Evolutionary conservation across 2,113 vertebrate genomes (phyloP).

Genomic region (Gymnorhina tibicen): DNA sequence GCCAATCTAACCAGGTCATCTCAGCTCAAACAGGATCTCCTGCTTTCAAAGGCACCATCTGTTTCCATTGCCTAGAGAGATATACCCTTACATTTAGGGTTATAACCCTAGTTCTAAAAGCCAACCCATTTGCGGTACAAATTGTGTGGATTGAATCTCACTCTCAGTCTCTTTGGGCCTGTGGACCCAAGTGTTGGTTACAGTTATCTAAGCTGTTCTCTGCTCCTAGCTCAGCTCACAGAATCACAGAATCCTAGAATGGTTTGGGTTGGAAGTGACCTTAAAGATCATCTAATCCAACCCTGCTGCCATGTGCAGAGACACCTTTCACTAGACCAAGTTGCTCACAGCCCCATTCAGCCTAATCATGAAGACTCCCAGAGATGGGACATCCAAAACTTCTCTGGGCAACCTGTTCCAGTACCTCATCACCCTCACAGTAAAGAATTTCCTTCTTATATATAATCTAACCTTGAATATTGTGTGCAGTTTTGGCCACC

Average conservation of each 20-base stretch:
- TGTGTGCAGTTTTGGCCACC: neutral
- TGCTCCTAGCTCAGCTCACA: neutral
- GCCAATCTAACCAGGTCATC: neutral
- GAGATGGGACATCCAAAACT: neutral
- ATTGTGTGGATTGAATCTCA: neutral
- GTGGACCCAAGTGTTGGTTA: neutral
- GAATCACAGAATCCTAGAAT: neutral
- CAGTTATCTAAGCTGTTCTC: neutral
- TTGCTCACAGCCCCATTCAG: neutral
- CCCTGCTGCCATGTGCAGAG: neutral
- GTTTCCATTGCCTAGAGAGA: neutral
- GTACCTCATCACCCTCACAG: neutral
- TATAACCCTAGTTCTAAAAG: neutral
- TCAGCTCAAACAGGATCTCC: neutral
- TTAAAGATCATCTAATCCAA: neutral
- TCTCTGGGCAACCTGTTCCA: neutral
- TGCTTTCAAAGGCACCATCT: neutral
- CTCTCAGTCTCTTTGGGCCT: neutral
- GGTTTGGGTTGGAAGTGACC: neutral
- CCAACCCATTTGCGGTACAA: neutral
- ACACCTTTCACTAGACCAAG: neutral
- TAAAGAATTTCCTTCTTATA: neutral
- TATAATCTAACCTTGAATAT: neutral
- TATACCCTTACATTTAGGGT: neutral
- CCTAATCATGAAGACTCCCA: neutral